Conservation (phyloP, 2,113 vertebrate genomes). For the Parus major region DNA sequence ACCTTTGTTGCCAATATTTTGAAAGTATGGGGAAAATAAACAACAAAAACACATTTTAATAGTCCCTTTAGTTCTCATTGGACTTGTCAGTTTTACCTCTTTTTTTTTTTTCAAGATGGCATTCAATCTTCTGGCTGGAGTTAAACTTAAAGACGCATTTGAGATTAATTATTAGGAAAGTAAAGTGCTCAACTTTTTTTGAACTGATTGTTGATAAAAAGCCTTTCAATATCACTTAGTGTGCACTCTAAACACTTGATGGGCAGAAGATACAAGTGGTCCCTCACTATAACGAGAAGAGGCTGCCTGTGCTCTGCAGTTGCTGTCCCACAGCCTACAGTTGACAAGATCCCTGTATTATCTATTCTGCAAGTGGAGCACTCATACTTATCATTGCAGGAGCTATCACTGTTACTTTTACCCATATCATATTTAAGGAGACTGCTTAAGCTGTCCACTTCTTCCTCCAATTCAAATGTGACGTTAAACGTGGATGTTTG, state of each 20-base stretch:
- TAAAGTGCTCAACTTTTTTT: constrained; percentile 1
- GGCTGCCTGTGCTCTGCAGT: not conserved
- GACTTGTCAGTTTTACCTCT: not conserved
- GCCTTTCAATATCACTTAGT: constrained; percentile 33
- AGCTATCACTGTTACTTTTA: not conserved
- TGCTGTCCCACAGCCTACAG: not conserved
- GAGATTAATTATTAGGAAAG: not conserved
- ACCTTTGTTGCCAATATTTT: not conserved
- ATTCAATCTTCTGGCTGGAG: not conserved
- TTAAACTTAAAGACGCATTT: not conserved
- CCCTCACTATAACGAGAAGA: not conserved
- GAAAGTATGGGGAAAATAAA: not conserved
- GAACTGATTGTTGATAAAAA: constrained; percentile 42
- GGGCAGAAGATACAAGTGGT: not conserved
- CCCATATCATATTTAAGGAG: not conserved
- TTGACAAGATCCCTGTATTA: constrained; percentile 38
- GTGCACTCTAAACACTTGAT: constrained; percentile 18
- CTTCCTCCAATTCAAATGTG: not conserved
- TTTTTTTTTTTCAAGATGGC: not conserved
- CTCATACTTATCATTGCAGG: constrained; percentile 23
- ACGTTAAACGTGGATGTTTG: not conserved
- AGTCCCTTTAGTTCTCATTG: not conserved
- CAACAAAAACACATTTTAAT: not conserved
- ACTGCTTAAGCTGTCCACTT: not conserved
- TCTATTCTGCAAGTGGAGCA: constrained; percentile 38